Evolutionary conservation across 2,888 invertebrate species (phyloP).

Genomic region (Seira musarum): DNA sequence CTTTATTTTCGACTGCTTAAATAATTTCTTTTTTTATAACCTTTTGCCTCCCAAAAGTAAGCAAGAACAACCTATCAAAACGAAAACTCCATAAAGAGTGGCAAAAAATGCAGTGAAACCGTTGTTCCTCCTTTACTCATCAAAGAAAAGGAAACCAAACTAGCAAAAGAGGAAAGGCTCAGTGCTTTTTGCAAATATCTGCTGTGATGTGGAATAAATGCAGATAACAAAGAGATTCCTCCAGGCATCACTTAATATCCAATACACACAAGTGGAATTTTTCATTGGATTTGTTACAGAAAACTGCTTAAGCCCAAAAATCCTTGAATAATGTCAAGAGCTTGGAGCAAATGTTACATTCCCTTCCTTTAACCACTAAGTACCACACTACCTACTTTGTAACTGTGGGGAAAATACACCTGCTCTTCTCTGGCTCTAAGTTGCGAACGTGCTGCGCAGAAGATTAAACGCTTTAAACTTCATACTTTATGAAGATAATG

Average conservation of each 20-base stretch:
- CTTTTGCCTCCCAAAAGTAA: neutral
- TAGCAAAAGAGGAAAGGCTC: neutral
- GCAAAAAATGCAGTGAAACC: conserved; percentile 5
- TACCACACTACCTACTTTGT: no score
- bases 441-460: no score
- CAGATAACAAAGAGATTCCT: neutral
- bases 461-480: no score
- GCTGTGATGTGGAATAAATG: neutral
- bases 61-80: neutral
- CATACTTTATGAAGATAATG: no score
- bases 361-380: no score
- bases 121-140: conserved; percentile 2
- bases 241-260: neutral
- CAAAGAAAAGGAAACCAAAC: no score
- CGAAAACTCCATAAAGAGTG: neutral
- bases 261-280: conserved; percentile 26
- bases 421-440: no score
- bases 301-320: conserved; percentile 52
- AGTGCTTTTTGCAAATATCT: neutral
- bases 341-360: neutral
- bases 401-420: no score
- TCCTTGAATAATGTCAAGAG: conserved; percentile 54
- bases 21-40: neutral
- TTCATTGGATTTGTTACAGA: conserved; percentile 49
- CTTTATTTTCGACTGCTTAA: conserved; percentile 7